These are phyloP conservation scores for Phrynocephalus versicolor DNA, from an alignment of 2,113 vertebrate genomes.

Conservation along the genomic window DNA sequence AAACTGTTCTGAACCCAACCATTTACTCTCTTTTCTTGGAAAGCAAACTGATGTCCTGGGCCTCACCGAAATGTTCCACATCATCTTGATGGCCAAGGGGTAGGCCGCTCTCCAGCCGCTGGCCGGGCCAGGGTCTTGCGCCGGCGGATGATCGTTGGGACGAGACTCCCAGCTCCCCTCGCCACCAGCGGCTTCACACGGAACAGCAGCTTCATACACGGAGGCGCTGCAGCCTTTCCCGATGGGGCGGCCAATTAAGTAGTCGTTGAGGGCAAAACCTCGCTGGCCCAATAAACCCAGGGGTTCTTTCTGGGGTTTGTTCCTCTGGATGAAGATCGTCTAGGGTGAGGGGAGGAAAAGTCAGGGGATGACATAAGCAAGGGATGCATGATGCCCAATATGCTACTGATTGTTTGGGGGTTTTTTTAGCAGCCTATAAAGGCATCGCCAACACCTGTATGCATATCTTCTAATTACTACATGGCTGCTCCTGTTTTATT, in stretches of 20 bases:
- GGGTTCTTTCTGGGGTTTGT: constrained; percentile 73
- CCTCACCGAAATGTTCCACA: constrained; percentile 82
- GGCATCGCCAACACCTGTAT: too few species aligned
- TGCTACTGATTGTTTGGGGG: too few species aligned
- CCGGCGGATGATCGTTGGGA: not conserved
- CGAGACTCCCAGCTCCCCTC: accelerated
- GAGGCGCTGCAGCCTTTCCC: constrained; percentile 90
- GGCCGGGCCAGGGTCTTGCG: not conserved
- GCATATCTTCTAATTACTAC: too few species aligned
- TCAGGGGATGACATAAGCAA: not conserved
- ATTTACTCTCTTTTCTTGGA: not conserved
- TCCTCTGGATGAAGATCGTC: constrained; percentile 83
- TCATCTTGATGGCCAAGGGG: constrained; percentile 81
- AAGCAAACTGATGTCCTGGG: accelerated
- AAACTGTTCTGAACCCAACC: too few species aligned
- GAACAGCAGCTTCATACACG: constrained; percentile 85
- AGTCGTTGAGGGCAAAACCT: constrained; percentile 91
- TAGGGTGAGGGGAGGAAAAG: constrained; percentile 38
- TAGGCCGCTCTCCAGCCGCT: constrained; percentile 10
- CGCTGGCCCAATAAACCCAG: constrained; percentile 70
- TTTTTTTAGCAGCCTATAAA: too few species aligned
- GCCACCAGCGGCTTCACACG: not conserved
- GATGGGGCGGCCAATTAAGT: constrained; percentile 84
- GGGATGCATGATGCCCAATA: not conserved
- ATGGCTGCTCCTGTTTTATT: too few species aligned